Evolutionary conservation across 2,888 invertebrate species (phyloP).

Genomic region (Apamea sordens): DNA sequence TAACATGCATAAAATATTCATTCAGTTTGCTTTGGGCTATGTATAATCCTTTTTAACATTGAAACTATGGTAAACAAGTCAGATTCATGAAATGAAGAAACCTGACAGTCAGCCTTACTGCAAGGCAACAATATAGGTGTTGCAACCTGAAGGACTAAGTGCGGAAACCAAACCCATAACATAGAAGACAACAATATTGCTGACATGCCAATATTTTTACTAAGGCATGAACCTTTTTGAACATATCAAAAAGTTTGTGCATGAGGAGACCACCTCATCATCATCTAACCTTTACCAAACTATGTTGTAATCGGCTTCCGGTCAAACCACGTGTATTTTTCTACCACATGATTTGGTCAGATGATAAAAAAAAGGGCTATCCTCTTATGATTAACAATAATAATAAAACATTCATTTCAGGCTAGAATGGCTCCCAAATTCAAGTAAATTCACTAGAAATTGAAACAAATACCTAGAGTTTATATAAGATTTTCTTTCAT

Average conservation of each 20-base stretch:
- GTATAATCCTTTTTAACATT: neutral
- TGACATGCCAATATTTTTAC: neutral
- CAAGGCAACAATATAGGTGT: too few species aligned
- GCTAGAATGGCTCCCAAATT: too few species aligned
- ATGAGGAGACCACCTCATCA: neutral
- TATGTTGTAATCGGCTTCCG: neutral
- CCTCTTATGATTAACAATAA: too few species aligned
- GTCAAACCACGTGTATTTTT: neutral
- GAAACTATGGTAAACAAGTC: neutral
- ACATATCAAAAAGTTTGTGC: neutral
- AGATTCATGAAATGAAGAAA: neutral
- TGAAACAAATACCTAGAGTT: too few species aligned
- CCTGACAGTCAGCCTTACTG: neutral
- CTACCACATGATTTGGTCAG: too few species aligned
- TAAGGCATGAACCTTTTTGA: neutral
- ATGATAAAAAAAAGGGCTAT: too few species aligned
- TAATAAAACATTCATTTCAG: too few species aligned
- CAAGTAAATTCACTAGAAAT: too few species aligned
- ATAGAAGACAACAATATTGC: neutral
- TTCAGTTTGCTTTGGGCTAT: neutral
- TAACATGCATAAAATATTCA: slow-evolving; percentile 27
- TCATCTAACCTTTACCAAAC: too few species aligned
- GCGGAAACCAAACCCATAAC: too few species aligned
- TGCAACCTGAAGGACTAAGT: too few species aligned
- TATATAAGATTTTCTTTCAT: too few species aligned